Base-by-base conservation (phyloP, 2,797 vertebrate genomes). In the Pseudopleuronectes americanus region DNA sequence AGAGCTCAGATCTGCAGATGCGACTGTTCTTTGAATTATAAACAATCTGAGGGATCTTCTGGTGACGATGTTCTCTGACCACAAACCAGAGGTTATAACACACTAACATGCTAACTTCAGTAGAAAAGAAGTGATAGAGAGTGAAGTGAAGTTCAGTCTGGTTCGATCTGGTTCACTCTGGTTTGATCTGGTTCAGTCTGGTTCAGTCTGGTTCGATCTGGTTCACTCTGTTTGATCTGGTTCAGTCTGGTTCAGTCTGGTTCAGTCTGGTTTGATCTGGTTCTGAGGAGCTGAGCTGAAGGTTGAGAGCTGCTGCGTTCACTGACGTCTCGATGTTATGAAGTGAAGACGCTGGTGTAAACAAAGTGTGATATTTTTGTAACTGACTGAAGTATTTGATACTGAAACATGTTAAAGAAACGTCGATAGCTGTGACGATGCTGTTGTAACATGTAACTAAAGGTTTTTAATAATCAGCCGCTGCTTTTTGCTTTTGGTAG, bases 321-420 rank as follows among this genome's bases (percentile, higher is more conserved):
- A 33, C 73, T 62, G 79, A 72, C 58, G 0, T 28, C 38, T 66
- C 1, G 0, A 4, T 10, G 45, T 21, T 19, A 10, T 51, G 48
- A 74, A 28, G 17, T 8, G 24, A 51, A 19, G 63, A 51, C 1
- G 26, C 70, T 71, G 41, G 0, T 51, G 13, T 19, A 17, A n/a
- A 24, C 14, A 12, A 31, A 19, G 38, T 36, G 36, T 81, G 77
- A 77, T 83, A 74, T 84, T 89, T 90, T 92, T 88, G 77, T 89
- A 86, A 74, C 68, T 62, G 77, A 84, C 70, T 69, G 70, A 82
- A 86, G 86, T 89, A 70, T 92, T 90, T 89, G 88, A 89, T 90
- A 90, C 88, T 67, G 76, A 77, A 21, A 48, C 47, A 86, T 89
- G 77, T 85, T 89, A 63, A 81, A 68, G 71, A n/a, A 49, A 52